phyloP scores from a whole-genome alignment of 2,113 vertebrate species.

The Hipposideros armiger region DNA sequence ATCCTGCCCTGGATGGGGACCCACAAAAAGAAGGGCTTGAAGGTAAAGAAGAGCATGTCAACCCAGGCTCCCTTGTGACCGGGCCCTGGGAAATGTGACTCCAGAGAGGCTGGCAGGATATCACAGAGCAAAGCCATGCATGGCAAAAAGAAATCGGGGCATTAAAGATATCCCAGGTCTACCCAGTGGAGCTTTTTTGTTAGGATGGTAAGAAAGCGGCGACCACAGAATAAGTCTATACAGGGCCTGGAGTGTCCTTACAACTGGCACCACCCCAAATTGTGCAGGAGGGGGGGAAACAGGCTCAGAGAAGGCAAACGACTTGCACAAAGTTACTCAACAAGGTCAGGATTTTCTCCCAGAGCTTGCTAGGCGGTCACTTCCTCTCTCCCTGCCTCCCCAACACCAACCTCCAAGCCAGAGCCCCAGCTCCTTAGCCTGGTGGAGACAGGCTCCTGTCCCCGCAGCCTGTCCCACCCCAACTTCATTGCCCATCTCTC shows the following conservation, averaged over 20 bases:
- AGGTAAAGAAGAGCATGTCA: constrained; percentile 4
- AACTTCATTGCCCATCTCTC: neutral
- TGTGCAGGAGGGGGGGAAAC: neutral
- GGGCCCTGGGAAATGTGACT: neutral
- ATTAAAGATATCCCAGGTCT: constrained; percentile 64
- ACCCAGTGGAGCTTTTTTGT: neutral
- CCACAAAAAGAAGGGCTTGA: constrained; percentile 59
- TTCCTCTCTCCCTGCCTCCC: neutral
- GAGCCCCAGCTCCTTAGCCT: neutral
- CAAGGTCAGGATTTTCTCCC: neutral
- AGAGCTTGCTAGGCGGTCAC: neutral
- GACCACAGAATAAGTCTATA: too few species aligned
- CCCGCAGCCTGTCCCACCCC: neutral
- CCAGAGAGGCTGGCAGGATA: neutral
- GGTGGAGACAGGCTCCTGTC: neutral
- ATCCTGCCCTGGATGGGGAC: neutral
- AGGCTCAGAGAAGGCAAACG: neutral
- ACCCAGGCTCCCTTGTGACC: constrained; percentile 54
- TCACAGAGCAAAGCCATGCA: neutral
- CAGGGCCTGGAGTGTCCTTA: fast-evolving
- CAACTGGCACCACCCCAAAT: neutral
- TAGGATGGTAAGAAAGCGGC: neutral
- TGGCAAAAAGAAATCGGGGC: neutral
- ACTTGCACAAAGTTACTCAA: neutral
- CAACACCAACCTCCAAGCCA: neutral